Base-by-base conservation (phyloP, 2,797 vertebrate species). In the Melanogrammus aeglefinus region DNA sequence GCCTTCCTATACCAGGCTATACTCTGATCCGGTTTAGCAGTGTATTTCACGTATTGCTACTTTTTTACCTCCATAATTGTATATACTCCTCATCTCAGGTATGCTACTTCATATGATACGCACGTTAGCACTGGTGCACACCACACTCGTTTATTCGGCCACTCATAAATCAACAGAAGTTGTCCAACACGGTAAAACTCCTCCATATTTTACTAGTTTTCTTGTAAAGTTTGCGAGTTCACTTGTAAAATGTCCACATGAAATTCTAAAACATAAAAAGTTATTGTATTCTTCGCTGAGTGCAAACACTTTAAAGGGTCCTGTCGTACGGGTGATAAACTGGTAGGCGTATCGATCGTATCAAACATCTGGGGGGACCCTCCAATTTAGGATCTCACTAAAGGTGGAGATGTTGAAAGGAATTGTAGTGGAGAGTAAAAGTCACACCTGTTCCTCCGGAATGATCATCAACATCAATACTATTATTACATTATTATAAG, bases 51-150 rank as follows among this genome's bases (percentile, higher is more conserved):
- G 14, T 38, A 69, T 41, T 79, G 36, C 66, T 75, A 31, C 79
- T 87, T 84, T 70, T 79, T 75, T 36, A 51, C 51, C 18, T 76
- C 79, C 78, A n/a, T 79, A 36, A 73, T 27, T 35, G 1, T 77
- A 69, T 29, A 21, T 72, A 73, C 80, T 70, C 81, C 66, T 82
- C 73, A 2, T 88, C 90, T 92, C 91, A 92, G 91, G 90, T 91
- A 91, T 85, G 71, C 81, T 72, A 24, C 78, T 77, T 31, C 44
- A 63, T 77, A 4, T 75, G 44, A 75, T 74, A 74, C 33, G 78
- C 74, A 85, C 63, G 51, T 31, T 31, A 80, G 75, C 77, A 78
- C 82, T 83, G 76, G 75, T 31, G 69, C 69, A 71, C 24, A 31
- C 69, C 14, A 71, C 69, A 13, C 69, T 35, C 2, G 70, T 72